Evolutionary conservation across 2,888 invertebrate species (phyloP).

Genomic region (Chymomyza fuscimana): DNA sequence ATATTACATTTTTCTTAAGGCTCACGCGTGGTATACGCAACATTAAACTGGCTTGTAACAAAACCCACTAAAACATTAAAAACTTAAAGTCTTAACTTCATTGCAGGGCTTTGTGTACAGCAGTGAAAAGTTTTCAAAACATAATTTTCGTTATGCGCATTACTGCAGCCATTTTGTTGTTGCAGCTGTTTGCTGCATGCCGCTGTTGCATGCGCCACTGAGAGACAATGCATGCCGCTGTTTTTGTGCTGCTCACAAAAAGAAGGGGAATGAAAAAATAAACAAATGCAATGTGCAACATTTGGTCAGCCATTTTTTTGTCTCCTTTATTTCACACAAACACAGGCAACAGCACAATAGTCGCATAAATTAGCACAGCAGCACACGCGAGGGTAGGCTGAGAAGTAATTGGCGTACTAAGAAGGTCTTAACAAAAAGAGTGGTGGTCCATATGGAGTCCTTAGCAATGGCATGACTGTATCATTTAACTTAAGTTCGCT

Average conservation of each 20-base stretch:
- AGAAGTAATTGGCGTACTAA: too few relatives aligned
- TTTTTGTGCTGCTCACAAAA: constrained; percentile 21
- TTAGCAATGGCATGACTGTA: too few relatives aligned
- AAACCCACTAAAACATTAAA: neutral
- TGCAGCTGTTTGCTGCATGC: constrained; percentile 40
- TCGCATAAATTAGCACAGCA: neutral
- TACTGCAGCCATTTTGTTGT: constrained; percentile 22
- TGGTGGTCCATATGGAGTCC: too few relatives aligned
- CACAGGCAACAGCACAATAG: neutral
- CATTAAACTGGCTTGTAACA: neutral
- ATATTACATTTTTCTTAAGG: too few relatives aligned
- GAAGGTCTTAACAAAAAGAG: too few relatives aligned
- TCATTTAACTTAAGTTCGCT: too few relatives aligned
- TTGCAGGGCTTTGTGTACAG: neutral
- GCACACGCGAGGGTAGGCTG: neutral
- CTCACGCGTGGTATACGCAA: neutral
- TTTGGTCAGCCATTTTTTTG: neutral
- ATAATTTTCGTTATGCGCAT: constrained; percentile 20
- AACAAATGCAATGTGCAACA: neutral
- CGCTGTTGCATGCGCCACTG: constrained; percentile 35
- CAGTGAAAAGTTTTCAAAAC: neutral
- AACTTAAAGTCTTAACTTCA: neutral
- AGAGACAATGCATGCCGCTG: constrained; percentile 34
- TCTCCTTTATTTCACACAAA: neutral
- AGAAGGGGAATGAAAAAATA: constrained; percentile 11